These are phyloP conservation scores for Daboia siamensis DNA, from an alignment of 2,113 vertebrate genomes.

Conservation along the genomic window DNA sequence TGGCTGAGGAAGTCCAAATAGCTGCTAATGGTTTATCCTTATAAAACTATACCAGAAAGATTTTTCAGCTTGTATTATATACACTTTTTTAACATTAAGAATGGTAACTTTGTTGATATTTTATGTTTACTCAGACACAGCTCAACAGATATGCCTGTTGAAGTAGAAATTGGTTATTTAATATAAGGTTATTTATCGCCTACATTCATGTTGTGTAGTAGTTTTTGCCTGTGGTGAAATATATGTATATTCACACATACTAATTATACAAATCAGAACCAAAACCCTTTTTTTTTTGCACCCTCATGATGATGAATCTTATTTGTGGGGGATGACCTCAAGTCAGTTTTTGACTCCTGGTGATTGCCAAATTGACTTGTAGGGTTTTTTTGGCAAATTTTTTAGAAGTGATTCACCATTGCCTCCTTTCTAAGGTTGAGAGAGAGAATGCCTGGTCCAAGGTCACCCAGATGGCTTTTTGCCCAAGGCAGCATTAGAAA, in stretches of 20 bases:
- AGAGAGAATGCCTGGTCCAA: background rate
- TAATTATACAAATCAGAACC: background rate
- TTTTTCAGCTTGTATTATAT: slow-evolving; percentile 21
- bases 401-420: background rate
- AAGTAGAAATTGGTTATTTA: background rate
- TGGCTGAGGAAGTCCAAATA: slow-evolving; percentile 26
- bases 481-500: background rate
- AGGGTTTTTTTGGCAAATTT: background rate
- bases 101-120: background rate
- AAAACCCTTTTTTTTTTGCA: background rate
- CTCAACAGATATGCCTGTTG: background rate
- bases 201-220: background rate
- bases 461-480: background rate
- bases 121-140: background rate
- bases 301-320: background rate
- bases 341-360: background rate
- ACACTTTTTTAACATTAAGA: slow-evolving; percentile 18
- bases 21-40: slow-evolving; percentile 26
- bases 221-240: background rate
- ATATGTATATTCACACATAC: background rate
- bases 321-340: background rate
- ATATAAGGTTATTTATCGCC: background rate
- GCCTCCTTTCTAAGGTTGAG: background rate
- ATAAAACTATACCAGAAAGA: slow-evolving; percentile 26
- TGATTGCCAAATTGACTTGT: background rate